Base-by-base conservation (phyloP, 2,113 vertebrate genomes). In the Alectura lathami region DNA sequence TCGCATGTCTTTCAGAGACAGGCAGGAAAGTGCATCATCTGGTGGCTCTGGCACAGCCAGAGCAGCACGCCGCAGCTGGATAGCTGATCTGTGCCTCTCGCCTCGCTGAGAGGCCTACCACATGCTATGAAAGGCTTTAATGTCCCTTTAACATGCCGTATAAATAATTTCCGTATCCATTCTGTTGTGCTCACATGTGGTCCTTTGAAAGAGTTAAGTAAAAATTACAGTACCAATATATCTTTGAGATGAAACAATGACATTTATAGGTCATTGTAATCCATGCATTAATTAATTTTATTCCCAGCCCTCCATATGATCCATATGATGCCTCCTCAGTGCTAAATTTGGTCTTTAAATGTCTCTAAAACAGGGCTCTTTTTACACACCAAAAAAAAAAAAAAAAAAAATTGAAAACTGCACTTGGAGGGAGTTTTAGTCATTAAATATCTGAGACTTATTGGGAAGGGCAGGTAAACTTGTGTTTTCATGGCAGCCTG, bases 251-350 rank as follows among this genome's bases (percentile, higher is more conserved):
- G 95, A 96, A 94, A 96, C 92, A 94, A 93, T 89, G 92, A 95
- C 96, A 95, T 97, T 97, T 98, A 97, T 96, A 95, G 97, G 96
- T 96, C 93, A 97, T 94, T 93, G 92, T 96, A 97, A 96, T 97
- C 96, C 93, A 80, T 82, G 68, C 64, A 97, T 97, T 97, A 97
- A 97, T 97, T 97, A 93, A 43, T 94, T 96, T 97, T 98, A 96
- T 96, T 94, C 74, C 96, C 79, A 96, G 68, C 74, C 43, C 96
- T 97, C 96, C 96, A 83, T 95, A 88, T 59, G 96, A 96, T 96
- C 97, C 93, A 83, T 92, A 89, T 96, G 97, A 97, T 95, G 86
- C 87, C 47, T 89, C 85, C 62, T 72, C 83, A 92, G 89, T 75
- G 92, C 81, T 94, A 82, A 88, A 96, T 97, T 95, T 95, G 88